Evolutionary conservation across 2,113 vertebrate species (phyloP).

Genomic region (Pycnonotus jocosus): DNA sequence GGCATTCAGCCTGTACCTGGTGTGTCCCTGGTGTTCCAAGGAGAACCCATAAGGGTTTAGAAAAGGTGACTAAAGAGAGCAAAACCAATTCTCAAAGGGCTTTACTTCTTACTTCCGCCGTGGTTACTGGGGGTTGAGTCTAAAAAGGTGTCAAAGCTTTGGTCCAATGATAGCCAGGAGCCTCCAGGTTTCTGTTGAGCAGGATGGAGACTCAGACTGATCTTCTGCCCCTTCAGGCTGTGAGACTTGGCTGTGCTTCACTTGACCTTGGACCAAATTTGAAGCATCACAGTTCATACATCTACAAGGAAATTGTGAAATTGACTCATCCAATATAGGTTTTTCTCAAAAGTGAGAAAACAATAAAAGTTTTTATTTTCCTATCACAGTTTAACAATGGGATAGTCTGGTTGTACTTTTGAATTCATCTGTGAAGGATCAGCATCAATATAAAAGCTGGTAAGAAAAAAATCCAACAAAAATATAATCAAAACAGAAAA

Average conservation of each 20-base stretch:
- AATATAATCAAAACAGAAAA: not conserved
- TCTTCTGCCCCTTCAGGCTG: not conserved
- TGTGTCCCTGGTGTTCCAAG: not conserved
- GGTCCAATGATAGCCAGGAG: not conserved
- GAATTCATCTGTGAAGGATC: not conserved
- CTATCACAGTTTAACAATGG: not conserved
- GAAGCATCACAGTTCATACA: not conserved
- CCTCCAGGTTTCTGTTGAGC: not conserved
- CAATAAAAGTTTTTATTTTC: not conserved
- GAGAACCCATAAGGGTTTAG: not conserved
- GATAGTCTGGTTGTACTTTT: not conserved
- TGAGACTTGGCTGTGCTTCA: slow-evolving; percentile 21
- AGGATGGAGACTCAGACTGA: not conserved
- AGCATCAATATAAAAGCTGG: not conserved
- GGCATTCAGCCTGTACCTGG: not conserved
- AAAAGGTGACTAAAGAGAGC: not conserved
- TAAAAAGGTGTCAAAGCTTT: not conserved
- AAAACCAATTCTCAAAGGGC: not conserved
- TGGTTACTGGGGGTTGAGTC: not conserved
- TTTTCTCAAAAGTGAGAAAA: slow-evolving; percentile 18
- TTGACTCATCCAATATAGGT: not conserved
- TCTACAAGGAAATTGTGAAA: not conserved
- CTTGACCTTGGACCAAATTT: slow-evolving; percentile 8
- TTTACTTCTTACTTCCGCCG: not conserved
- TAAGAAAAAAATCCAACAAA: not conserved